Base-by-base conservation (phyloP, 2,888 invertebrate genomes). In the Sinhomidia bicolor region DNA sequence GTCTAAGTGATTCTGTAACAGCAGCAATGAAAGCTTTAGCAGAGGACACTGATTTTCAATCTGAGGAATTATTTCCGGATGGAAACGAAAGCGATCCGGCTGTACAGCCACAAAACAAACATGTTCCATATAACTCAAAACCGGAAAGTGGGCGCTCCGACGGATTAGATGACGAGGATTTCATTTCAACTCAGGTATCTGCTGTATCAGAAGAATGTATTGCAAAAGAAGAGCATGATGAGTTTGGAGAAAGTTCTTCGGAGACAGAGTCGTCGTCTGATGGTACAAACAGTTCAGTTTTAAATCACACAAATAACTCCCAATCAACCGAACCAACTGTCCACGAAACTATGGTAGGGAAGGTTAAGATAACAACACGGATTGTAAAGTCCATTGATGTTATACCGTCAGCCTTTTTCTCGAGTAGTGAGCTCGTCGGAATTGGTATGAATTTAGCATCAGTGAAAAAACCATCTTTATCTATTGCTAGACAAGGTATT, bases 61-160 rank as follows among this genome's bases (percentile, higher is more conserved):
- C 91, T 1, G 89, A 91, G 44, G 91, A 91, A 26, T 54, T 91
- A 41, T 91, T 91, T 89, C 68, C 89, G 3, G 85, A 71, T 7
- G 47, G 36, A 0, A 10, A 23, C 1, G 54, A 51, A 47, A 14
- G 10, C 5, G 41, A 9, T 14, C 14, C 29, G 29, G 29, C 4
- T 12, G 7, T n/a, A 0, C 3, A 17, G 5, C 4, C 41, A 23
- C 10, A 10, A 20, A 3, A 26, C 12, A 6, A 71, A 1, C 23
- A 12, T 23, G 41, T 44, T 71, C 23, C 71, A 0, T n/a, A n/a
- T 4, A n/a, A 29, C n/a, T 2, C 12, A 12, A n/a, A n/a, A 10
- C 71, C 32, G 5, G 54, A 78, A n/a, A 54, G 54, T 32, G 78
- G 26, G 0, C 78, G 17, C n/a, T 32, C 7, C 6, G 29, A 54